Evolutionary conservation across 2,888 invertebrate genomes (phyloP).

Genomic region (Ectemnius lituratus): DNA sequence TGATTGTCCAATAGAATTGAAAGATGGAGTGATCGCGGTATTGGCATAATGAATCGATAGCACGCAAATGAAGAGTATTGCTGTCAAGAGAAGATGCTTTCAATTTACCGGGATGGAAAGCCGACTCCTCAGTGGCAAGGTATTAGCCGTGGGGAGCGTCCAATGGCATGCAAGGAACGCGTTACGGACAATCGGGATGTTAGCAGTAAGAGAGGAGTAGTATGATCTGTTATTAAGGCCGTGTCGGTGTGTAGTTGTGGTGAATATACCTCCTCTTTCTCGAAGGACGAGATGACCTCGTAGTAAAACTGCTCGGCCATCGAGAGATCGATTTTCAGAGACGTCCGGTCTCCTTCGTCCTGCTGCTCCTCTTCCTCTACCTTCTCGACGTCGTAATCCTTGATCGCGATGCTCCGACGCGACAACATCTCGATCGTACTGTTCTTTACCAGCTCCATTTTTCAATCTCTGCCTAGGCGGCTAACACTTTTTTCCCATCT

Average conservation of each 20-base stretch:
- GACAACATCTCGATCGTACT: constrained; percentile 75
- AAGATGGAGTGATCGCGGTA: too few relatives aligned
- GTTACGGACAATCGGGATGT: constrained; percentile 29
- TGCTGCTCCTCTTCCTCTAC: constrained; percentile 58
- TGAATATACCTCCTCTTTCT: constrained; percentile 74
- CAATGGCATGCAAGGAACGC: constrained; percentile 20
- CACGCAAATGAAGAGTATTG: too few relatives aligned
- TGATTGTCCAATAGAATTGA: too few relatives aligned
- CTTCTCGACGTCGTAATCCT: constrained; percentile 70
- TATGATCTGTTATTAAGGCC: constrained; percentile 46
- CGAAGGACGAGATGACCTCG: constrained; percentile 76
- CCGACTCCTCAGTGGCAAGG: too few relatives aligned
- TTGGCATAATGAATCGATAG: too few relatives aligned
- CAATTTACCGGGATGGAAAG: too few relatives aligned
- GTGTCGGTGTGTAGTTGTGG: constrained; percentile 35
- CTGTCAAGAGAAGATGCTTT: too few relatives aligned
- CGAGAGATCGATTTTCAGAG: constrained; percentile 74
- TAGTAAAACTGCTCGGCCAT: constrained; percentile 76
- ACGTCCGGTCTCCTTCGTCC: constrained; percentile 63
- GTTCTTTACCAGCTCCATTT: constrained; percentile 74
- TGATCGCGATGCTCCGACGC: constrained; percentile 71
- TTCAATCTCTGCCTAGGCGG: not conserved
- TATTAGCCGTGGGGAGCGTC: not conserved
- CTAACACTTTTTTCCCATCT: not conserved
- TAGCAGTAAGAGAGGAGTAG: constrained; percentile 39